A percentile compares a stretch with the other conserved stretches of the same genome.
Evolutionary conservation across 2,797 vertebrate genomes (phyloP).

Genomic region (Atherinosoma microstoma): DNA sequence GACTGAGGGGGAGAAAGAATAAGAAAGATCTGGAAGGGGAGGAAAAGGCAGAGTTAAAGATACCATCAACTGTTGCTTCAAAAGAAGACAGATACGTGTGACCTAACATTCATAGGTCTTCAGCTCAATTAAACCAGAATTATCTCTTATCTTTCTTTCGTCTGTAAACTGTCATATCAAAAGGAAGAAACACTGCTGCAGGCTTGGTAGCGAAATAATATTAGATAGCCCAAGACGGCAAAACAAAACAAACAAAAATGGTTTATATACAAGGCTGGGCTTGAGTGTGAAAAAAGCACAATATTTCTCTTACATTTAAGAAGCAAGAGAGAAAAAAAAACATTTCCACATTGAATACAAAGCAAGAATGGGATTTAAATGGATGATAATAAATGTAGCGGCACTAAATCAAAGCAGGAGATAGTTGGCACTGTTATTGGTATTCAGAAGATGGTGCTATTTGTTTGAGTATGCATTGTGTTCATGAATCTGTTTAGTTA

Average conservation of each 20-base stretch:
- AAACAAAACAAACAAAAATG: slow-evolving; percentile 12
- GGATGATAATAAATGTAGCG: slow-evolving; percentile 62
- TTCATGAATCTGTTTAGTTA: slow-evolving; percentile 80
- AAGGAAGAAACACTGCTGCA: slow-evolving; percentile 49
- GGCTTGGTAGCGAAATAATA: slow-evolving; percentile 46
- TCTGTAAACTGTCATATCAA: slow-evolving; percentile 73
- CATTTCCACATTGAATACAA: slow-evolving; percentile 54
- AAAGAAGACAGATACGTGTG: slow-evolving; percentile 70
- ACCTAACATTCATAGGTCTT: slow-evolving; percentile 77
- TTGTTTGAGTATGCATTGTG: slow-evolving; percentile 84
- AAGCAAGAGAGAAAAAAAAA: slow-evolving; percentile 23
- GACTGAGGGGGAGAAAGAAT: slow-evolving; percentile 32
- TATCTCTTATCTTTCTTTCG: slow-evolving; percentile 66
- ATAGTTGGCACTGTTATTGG: slow-evolving; percentile 73
- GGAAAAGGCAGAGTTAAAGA: slow-evolving; percentile 56
- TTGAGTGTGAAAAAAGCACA: slow-evolving; percentile 34
- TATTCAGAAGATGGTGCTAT: slow-evolving; percentile 85
- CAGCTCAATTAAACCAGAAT: slow-evolving; percentile 80
- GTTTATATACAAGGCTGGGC: slow-evolving; percentile 44
- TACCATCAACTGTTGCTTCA: slow-evolving; percentile 76
- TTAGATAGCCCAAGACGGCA: background rate
- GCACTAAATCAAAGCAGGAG: slow-evolving; percentile 70
- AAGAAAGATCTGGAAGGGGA: slow-evolving; percentile 38
- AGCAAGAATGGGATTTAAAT: slow-evolving; percentile 65
- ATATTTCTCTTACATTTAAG: slow-evolving; percentile 46